Evolutionary conservation across 2,888 invertebrate species (phyloP), one percentile per base, ranked within the genome.

Genomic region (Caenorhabditis uteleia): DNA sequence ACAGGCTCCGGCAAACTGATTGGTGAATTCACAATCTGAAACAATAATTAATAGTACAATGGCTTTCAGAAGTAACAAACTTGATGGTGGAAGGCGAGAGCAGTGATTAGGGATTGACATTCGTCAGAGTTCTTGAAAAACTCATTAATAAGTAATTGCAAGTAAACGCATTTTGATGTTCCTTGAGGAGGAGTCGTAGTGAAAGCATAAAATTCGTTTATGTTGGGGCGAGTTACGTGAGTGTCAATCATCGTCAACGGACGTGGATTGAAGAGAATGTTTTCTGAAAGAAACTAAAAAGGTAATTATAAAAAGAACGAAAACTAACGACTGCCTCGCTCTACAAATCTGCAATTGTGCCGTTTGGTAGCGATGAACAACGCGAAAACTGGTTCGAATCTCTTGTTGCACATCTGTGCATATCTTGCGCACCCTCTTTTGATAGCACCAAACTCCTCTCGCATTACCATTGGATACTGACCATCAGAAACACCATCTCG

Each of bases 1-100:
- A 78, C 68, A 1, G 77, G 74, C 53, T 77, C 77, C 7, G 78
- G 77, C 10, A 78, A 46, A 23, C 55, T 44, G 34, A 68, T 57
- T 8, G 60, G 49, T 10, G 56, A 39, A 25, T 56, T 55, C 16
- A 49, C 36, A 36, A 68, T 57, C n/a, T n/a, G n/a, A n/a, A n/a
- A n/a, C n/a, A n/a, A n/a, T n/a, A n/a, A n/a, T n/a, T n/a, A n/a
- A n/a, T n/a, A n/a, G n/a, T n/a, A n/a, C n/a, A n/a, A n/a, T n/a
- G n/a, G n/a, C n/a, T n/a, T n/a, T n/a, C n/a, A n/a, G n/a, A n/a
- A n/a, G n/a, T n/a, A n/a, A n/a, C n/a, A n/a, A n/a, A n/a, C n/a
- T 59, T 68, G 40, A 31, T 38, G 20, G 14, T 23, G 31, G 14
- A 10, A 29, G 14, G 31, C 14, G n/a, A 50, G 20, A 7, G 31